Evolutionary conservation across 2,113 vertebrate species (phyloP).

Genomic region (Paradoxurus hermaphroditus): DNA sequence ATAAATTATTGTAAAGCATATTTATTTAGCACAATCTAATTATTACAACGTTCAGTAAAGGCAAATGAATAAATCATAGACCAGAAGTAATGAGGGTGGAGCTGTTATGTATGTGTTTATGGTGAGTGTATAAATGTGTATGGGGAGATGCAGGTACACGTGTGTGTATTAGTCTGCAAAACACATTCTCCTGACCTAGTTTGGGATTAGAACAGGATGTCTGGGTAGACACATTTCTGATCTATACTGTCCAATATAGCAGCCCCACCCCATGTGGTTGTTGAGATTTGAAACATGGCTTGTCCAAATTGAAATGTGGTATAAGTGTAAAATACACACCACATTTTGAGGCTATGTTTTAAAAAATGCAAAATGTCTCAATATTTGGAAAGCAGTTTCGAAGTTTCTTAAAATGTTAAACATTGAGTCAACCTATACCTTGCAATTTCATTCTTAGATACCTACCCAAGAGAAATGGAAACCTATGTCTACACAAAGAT

Average conservation of each 20-base stretch:
- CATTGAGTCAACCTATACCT: background rate
- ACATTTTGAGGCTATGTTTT: background rate
- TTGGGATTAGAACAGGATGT: background rate
- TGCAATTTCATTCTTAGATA: background rate
- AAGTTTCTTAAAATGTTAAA: slow-evolving; percentile 19
- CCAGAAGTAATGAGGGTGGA: slow-evolving; percentile 52
- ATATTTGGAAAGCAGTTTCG: background rate
- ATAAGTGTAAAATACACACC: background rate
- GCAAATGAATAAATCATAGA: slow-evolving; percentile 79
- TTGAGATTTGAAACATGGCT: background rate
- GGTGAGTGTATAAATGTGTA: background rate
- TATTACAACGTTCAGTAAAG: slow-evolving; percentile 73
- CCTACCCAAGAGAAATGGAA: background rate
- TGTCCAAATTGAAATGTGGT: background rate
- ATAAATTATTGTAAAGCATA: slow-evolving; percentile 79
- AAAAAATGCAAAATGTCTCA: background rate
- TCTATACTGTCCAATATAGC: background rate
- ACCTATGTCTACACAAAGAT: background rate
- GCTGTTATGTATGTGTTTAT: background rate
- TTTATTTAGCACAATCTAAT: slow-evolving; percentile 78
- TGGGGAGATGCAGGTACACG: background rate
- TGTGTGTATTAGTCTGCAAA: background rate
- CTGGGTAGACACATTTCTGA: background rate
- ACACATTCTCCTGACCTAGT: background rate
- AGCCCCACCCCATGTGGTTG: background rate